Conservation (phyloP, 1,140 invertebrate genomes). For the Eumaeus atala region DNA sequence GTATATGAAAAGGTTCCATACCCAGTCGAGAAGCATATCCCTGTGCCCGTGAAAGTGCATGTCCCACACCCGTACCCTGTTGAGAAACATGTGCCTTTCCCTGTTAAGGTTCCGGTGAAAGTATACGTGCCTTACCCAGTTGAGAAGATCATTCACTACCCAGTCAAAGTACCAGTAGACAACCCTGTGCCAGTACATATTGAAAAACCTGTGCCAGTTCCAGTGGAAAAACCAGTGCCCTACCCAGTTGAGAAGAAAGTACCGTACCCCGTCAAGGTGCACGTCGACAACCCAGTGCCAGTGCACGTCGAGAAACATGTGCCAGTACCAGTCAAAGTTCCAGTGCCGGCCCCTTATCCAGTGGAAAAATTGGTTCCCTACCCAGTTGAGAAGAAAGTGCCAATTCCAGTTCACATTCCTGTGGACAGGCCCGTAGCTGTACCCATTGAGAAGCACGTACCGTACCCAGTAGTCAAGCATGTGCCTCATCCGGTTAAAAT, state of each 20-base stretch:
- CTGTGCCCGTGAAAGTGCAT: constrained; percentile 80
- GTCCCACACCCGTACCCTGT: constrained; percentile 82
- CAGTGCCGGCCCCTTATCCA: constrained; percentile 75
- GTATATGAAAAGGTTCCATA: constrained; percentile 79
- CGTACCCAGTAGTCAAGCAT: constrained; percentile 77
- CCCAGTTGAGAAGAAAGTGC: constrained; percentile 77
- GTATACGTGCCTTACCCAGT: constrained; percentile 81
- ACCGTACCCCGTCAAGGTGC: constrained; percentile 77
- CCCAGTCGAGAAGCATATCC: constrained; percentile 80
- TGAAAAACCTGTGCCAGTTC: constrained; percentile 75
- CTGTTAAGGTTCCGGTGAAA: constrained; percentile 81
- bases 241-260: constrained; percentile 79
- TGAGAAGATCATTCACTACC: constrained; percentile 81
- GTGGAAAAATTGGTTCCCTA: constrained; percentile 76
- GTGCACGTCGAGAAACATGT: constrained; percentile 76
- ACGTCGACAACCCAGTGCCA: constrained; percentile 77
- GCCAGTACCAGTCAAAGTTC: constrained; percentile 75
- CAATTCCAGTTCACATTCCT: constrained; percentile 77
- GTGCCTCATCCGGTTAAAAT: constrained; percentile 75
- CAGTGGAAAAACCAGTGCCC: constrained; percentile 77
- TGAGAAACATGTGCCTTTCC: constrained; percentile 80
- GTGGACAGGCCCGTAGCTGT: constrained; percentile 75
- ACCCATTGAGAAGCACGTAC: constrained; percentile 79
- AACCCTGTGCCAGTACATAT: constrained; percentile 79
- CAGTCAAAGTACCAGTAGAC: constrained; percentile 81